Conservation (phyloP, 2,797 vertebrate genomes). For the Poeciliopsis infans region DNA sequence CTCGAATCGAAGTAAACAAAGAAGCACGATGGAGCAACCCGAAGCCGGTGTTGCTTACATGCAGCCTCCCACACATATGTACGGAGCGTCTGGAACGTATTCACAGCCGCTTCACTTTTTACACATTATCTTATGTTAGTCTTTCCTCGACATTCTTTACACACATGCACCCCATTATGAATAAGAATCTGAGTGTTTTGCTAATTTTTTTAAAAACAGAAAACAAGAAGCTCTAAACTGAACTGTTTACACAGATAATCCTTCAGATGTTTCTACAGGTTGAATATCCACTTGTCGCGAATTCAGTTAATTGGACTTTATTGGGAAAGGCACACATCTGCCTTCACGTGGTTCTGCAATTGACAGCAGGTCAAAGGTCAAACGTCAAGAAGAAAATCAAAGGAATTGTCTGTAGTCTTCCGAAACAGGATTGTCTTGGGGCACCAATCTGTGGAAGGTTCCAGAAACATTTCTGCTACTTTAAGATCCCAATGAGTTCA, state of each 20-base stretch:
- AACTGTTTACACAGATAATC: neutral
- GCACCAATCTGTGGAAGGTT: no score
- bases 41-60: slow-evolving; percentile 22
- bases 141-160: neutral
- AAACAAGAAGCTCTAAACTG: neutral
- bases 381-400: no score
- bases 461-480: no score
- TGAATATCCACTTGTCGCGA: neutral
- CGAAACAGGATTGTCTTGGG: no score
- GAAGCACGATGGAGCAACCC: slow-evolving; percentile 17
- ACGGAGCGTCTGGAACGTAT: neutral
- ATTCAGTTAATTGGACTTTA: no score
- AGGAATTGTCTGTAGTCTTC: no score
- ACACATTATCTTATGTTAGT: neutral
- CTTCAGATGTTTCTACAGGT: neutral
- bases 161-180: neutral
- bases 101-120: neutral
- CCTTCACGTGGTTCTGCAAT: no score
- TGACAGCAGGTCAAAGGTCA: no score
- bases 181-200: neutral
- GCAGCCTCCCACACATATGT: neutral
- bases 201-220: neutral
- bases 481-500: no score
- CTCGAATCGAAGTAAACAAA: slow-evolving; percentile 39
- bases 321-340: no score